Conservation (phyloP, 2,888 invertebrate genomes). For the Eupeodes latifasciatus region DNA sequence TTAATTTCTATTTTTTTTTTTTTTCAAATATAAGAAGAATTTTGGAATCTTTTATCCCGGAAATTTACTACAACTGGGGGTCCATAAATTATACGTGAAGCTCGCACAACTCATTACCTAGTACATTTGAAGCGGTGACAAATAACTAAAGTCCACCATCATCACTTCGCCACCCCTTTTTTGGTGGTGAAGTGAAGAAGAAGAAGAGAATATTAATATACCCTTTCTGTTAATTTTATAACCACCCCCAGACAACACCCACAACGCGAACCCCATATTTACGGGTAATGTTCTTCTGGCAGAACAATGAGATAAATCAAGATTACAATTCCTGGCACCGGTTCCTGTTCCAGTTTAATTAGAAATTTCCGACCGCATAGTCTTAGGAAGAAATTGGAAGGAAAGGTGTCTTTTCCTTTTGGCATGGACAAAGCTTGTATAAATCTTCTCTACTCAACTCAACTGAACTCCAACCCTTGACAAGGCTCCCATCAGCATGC, state of each 20-base stretch:
- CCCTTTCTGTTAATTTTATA: constrained; percentile 6
- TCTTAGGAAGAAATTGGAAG: constrained; percentile 31
- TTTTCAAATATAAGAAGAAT: neutral
- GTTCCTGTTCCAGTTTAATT: constrained; percentile 71
- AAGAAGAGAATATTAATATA: constrained; percentile 43
- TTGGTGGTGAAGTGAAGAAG: no score
- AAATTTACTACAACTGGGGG: constrained; percentile 34
- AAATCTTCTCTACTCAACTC: neutral
- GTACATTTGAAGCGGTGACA: constrained; percentile 61
- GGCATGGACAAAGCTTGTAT: constrained; percentile 16
- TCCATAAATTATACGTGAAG: constrained; percentile 51
- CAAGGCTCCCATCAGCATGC: constrained; percentile 5
- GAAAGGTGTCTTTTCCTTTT: constrained; percentile 28
- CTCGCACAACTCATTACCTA: constrained; percentile 41
- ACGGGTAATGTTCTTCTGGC: constrained; percentile 25
- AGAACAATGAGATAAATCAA: constrained; percentile 79
- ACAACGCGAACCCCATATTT: constrained; percentile 23
- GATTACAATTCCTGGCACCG: constrained; percentile 78
- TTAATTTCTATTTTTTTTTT: constrained; percentile 27
- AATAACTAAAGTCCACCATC: constrained; percentile 67
- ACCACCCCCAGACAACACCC: neutral
- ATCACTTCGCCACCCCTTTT: constrained; percentile 53
- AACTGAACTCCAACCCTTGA: constrained; percentile 23
- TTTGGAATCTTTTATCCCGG: constrained; percentile 28
- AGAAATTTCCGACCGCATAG: constrained; percentile 70